phyloP scores from a whole-genome alignment of 2,888 invertebrate species.

The Dicyrtoma fusca region DNA sequence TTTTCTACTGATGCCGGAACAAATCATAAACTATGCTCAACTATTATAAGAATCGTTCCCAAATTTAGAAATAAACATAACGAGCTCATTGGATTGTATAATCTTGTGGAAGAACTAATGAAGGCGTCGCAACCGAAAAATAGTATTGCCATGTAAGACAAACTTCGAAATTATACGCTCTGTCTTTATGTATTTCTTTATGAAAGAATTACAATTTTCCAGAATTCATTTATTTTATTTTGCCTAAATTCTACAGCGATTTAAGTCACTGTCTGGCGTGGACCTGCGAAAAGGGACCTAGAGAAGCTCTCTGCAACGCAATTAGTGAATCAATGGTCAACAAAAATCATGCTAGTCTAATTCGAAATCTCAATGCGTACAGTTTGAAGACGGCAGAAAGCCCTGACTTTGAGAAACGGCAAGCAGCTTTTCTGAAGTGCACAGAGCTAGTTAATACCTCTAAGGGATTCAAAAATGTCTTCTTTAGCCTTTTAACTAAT shows the following conservation, averaged over 20 bases:
- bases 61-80: slow-evolving; percentile 21
- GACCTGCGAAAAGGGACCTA: slow-evolving; percentile 28
- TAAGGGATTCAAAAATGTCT: slow-evolving; percentile 8
- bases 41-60: slow-evolving; percentile 17
- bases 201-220: too few species aligned
- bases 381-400: slow-evolving; percentile 1
- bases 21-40: slow-evolving; percentile 21
- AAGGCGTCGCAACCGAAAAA: not conserved
- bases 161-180: not conserved
- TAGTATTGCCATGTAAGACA: slow-evolving; percentile 16
- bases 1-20: slow-evolving; percentile 2
- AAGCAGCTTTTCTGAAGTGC: slow-evolving; percentile 27
- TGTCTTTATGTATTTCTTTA: too few species aligned
- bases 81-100: slow-evolving; percentile 24
- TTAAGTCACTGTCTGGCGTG: slow-evolving; percentile 23
- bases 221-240: too few species aligned
- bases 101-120: slow-evolving; percentile 26
- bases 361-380: slow-evolving; percentile 30
- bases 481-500: slow-evolving; percentile 16
- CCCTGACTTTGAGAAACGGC: slow-evolving; percentile 25
- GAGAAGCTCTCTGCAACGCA: slow-evolving; percentile 30
- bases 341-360: slow-evolving; percentile 21
- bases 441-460: not conserved
- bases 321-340: slow-evolving; percentile 18
- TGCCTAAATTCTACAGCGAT: slow-evolving; percentile 6